These are phyloP conservation scores for Drepana falcataria DNA, from an alignment of 2,888 invertebrate genomes.

Conservation along the genomic window DNA sequence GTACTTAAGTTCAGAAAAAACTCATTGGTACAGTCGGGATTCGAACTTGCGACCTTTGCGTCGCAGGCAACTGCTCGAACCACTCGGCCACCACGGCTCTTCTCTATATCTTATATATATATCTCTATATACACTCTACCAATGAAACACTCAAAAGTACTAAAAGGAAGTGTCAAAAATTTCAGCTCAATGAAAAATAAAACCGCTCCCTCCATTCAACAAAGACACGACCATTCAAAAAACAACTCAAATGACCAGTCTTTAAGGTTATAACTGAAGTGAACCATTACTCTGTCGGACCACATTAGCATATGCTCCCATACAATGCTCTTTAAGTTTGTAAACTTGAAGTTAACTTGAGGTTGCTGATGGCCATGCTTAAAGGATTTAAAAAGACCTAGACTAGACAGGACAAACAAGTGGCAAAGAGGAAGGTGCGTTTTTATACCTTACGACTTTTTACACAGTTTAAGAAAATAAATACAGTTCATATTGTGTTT, in stretches of 20 bases:
- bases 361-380: slow-evolving; percentile 24
- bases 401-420: slow-evolving; percentile 29
- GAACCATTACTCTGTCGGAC: slow-evolving; percentile 5
- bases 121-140: no score
- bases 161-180: neutral
- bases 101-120: no score
- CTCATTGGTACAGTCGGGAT: no score
- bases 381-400: slow-evolving; percentile 24
- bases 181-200: neutral
- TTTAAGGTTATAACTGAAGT: neutral
- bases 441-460: slow-evolving; percentile 29
- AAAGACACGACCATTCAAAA: neutral
- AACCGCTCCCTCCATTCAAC: no score
- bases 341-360: slow-evolving; percentile 28
- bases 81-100: no score
- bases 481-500: no score
- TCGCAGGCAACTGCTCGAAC: no score
- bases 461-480: no score
- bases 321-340: slow-evolving; percentile 21
- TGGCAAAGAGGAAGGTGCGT: slow-evolving; percentile 12
- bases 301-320: slow-evolving; percentile 34
- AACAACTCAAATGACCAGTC: neutral
- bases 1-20: no score
- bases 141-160: no score
- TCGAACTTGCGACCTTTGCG: no score